Evolutionary conservation across 2,888 invertebrate species (phyloP).

Genomic region (Dasypogon diadema): DNA sequence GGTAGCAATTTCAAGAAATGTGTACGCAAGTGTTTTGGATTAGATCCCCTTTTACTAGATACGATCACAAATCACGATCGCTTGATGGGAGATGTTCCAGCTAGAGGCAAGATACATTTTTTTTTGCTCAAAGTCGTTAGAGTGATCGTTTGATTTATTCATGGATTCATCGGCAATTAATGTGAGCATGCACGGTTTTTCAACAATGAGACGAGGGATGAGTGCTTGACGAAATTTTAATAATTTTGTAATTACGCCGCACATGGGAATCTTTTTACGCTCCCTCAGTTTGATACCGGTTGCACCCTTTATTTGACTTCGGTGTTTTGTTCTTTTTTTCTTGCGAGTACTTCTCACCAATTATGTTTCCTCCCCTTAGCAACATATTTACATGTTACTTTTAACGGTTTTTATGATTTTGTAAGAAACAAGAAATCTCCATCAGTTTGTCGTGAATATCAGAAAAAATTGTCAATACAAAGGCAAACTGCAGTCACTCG

Average conservation of each 20-base stretch:
- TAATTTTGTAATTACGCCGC: conserved; percentile 53
- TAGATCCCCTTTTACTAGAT: conserved; percentile 50
- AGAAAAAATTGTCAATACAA: conserved; percentile 16
- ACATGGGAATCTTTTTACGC: conserved; percentile 44
- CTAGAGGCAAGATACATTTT: conserved; percentile 7
- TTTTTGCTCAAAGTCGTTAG: conserved; percentile 26
- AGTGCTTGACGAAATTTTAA: conserved; percentile 54
- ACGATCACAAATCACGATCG: conserved; percentile 55
- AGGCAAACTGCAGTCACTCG: conserved; percentile 35
- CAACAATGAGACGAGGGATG: neutral
- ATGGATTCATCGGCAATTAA: conserved; percentile 53
- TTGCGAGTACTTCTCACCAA: neutral
- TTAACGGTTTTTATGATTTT: conserved; percentile 41
- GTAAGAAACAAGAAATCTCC: conserved; percentile 13
- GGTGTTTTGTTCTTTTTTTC: neutral
- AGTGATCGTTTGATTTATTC: conserved; percentile 50
- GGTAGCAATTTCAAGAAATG: conserved; percentile 54
- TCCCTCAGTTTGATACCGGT: conserved; percentile 6
- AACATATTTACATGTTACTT: conserved; percentile 32
- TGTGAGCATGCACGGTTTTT: conserved; percentile 17
- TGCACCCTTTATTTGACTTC: neutral
- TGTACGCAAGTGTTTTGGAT: conserved; percentile 55
- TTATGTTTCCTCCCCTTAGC: neutral
- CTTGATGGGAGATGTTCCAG: conserved; percentile 16
- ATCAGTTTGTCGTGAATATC: neutral